A percentile compares a stretch with the other conserved stretches of the same genome.
Evolutionary conservation across 2,888 invertebrate genomes (phyloP).

Genomic region (Sepioteuthis lessoniana): DNA sequence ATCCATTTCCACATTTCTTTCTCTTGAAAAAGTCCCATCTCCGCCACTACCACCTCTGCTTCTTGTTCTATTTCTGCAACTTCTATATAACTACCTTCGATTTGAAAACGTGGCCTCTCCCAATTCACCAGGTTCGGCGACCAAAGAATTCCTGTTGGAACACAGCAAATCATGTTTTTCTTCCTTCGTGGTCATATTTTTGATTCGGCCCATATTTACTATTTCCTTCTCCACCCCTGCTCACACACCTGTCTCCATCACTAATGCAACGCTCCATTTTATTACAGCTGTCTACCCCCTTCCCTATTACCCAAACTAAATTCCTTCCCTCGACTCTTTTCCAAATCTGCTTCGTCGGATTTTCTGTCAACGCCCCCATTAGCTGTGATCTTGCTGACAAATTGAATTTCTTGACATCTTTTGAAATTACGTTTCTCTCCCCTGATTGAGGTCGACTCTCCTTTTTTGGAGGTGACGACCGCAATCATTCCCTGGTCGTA

Average conservation of each 20-base stretch:
- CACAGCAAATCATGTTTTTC: not conserved
- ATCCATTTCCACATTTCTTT: not conserved
- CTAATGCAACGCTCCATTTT: not conserved
- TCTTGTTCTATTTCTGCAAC: not conserved
- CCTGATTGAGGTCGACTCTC: slow-evolving; percentile 33
- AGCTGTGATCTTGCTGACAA: slow-evolving; percentile 33
- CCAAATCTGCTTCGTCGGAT: slow-evolving; percentile 10
- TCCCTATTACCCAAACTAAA: not conserved
- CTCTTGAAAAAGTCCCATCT: not conserved
- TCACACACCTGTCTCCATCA: not conserved
- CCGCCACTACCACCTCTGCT: not conserved
- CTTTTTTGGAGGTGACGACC: slow-evolving; percentile 20
- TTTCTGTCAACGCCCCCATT: slow-evolving; percentile 33
- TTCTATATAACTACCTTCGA: not conserved
- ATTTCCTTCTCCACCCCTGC: not conserved
- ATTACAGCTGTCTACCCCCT: not conserved
- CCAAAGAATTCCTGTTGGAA: not conserved
- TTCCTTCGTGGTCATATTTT: slow-evolving; percentile 23
- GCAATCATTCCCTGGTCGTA: slow-evolving; percentile 33
- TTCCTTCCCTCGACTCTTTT: not conserved
- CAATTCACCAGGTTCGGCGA: not conserved
- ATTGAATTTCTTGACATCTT: slow-evolving; percentile 33
- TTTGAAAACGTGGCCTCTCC: not conserved
- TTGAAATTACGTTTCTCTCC: slow-evolving; percentile 10
- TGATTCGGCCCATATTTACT: not conserved